A percentile compares a stretch with the other conserved stretches of the same genome.
phyloP scores from a whole-genome alignment of 2,797 vertebrate genomes.

The Coregonus ussuriensis region DNA sequence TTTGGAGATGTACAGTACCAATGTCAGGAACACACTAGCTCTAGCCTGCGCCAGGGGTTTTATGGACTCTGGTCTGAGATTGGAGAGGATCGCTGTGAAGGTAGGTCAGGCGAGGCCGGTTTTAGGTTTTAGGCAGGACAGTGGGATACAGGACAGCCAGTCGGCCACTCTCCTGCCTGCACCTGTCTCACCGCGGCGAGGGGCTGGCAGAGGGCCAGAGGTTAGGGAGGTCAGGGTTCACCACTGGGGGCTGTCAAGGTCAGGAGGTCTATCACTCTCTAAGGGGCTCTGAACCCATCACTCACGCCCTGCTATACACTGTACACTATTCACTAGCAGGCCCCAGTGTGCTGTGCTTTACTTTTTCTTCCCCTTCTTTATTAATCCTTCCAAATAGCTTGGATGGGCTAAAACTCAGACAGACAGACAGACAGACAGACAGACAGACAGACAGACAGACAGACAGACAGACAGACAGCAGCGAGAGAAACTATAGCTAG shows the following conservation, averaged over 20 bases:
- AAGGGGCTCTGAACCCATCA: conserved; percentile 74
- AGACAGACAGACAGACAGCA: conserved; percentile 64
- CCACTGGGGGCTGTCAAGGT: conserved; percentile 72
- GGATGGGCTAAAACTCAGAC: conserved; percentile 55
- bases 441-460: not conserved
- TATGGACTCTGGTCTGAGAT: not conserved
- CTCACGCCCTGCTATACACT: conserved; percentile 57
- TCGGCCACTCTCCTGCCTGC: conserved; percentile 63
- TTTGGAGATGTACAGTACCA: not conserved
- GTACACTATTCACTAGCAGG: conserved; percentile 42
- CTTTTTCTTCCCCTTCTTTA: conserved; percentile 57
- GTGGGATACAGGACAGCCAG: conserved; percentile 48
- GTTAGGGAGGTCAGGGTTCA: conserved; percentile 75
- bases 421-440: conserved; percentile 8
- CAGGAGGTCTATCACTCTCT: conserved; percentile 77
- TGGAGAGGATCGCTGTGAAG: conserved; percentile 37
- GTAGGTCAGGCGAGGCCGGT: conserved; percentile 55
- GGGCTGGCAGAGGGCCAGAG: conserved; percentile 70
- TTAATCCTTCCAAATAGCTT: conserved; percentile 84
- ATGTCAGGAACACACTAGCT: not conserved
- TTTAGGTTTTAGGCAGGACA: conserved; percentile 41
- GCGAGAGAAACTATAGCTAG: conserved; percentile 61
- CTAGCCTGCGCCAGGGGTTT: not conserved
- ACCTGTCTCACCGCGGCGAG: conserved; percentile 61
- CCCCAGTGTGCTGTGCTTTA: conserved; percentile 38